Percentiles rank a stretch among this genome's conserved stretches.
These are phyloP conservation scores for Leptatherina wallacei DNA, from an alignment of 2,797 vertebrate species.

Conservation along the genomic window DNA sequence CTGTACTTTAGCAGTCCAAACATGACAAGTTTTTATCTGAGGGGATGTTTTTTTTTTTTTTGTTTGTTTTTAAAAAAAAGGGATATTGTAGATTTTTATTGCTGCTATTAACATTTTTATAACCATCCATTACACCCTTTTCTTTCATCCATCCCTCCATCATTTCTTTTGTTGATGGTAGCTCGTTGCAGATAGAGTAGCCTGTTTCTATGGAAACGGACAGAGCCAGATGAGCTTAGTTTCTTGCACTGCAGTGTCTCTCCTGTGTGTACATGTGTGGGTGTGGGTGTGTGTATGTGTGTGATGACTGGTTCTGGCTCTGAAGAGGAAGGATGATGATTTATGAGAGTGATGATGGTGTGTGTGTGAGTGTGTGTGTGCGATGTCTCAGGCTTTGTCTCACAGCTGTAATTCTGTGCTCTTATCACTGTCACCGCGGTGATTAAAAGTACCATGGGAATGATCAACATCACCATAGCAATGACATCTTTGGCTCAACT, in stretches of 20 bases:
- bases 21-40: not conserved
- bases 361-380: constrained; percentile 13
- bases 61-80: not conserved
- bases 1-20: constrained; percentile 2
- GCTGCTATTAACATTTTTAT: constrained; percentile 11
- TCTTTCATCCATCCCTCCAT: constrained; percentile 18
- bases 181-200: constrained; percentile 60
- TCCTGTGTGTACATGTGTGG: constrained; percentile 34
- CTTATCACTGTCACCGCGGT: constrained; percentile 23
- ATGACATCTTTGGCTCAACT: constrained; percentile 7
- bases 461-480: constrained; percentile 40
- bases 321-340: constrained; percentile 56
- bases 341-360: constrained; percentile 54
- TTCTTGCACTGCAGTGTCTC: constrained; percentile 57
- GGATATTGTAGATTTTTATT: not conserved
- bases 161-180: constrained; percentile 65
- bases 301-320: constrained; percentile 17
- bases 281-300: constrained; percentile 27
- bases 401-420: constrained; percentile 24
- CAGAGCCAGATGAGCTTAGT: constrained; percentile 65
- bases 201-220: constrained; percentile 82
- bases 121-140: constrained; percentile 20
- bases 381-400: not conserved
- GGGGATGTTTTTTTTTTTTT: too few relatives aligned
- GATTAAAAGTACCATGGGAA: constrained; percentile 25